Evolutionary conservation across 2,113 vertebrate species (phyloP).

Genomic region (Brachirus orientalis): DNA sequence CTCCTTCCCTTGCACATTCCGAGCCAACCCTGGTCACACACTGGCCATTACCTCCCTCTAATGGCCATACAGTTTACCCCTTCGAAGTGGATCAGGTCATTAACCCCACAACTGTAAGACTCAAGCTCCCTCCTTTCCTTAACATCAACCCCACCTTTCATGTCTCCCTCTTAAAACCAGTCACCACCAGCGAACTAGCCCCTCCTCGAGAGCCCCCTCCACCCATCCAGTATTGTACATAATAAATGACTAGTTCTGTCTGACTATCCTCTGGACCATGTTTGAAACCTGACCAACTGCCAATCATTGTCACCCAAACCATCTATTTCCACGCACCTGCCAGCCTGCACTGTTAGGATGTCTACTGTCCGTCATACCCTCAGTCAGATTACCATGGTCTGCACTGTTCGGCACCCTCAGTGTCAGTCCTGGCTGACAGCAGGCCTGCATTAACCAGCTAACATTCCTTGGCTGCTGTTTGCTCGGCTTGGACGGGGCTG

Average conservation of each 20-base stretch:
- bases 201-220: too few relatives aligned
- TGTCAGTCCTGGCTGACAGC: conserved; percentile 58
- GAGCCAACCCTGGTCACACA: too few relatives aligned
- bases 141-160: too few relatives aligned
- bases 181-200: too few relatives aligned
- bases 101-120: too few relatives aligned
- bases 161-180: too few relatives aligned
- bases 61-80: too few relatives aligned
- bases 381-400: conserved; percentile 53
- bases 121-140: too few relatives aligned
- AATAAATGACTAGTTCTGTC: conserved; percentile 12
- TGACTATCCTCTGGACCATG: conserved; percentile 40
- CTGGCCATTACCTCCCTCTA: too few relatives aligned
- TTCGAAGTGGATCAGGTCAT: too few relatives aligned
- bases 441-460: conserved; percentile 51
- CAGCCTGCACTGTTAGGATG: conserved; percentile 51
- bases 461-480: conserved; percentile 54
- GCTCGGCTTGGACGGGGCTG: conserved; percentile 34
- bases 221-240: conserved; percentile 22
- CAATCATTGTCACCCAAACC: conserved; percentile 39
- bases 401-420: conserved; percentile 29
- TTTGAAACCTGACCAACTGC: conserved; percentile 40
- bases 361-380: conserved; percentile 47
- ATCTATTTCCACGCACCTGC: conserved; percentile 47
- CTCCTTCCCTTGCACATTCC: too few relatives aligned